A percentile compares a stretch with the other conserved stretches of the same genome.
phyloP scores from a whole-genome alignment of 2,797 vertebrate genomes.

The Sebastes ruberrimus region DNA sequence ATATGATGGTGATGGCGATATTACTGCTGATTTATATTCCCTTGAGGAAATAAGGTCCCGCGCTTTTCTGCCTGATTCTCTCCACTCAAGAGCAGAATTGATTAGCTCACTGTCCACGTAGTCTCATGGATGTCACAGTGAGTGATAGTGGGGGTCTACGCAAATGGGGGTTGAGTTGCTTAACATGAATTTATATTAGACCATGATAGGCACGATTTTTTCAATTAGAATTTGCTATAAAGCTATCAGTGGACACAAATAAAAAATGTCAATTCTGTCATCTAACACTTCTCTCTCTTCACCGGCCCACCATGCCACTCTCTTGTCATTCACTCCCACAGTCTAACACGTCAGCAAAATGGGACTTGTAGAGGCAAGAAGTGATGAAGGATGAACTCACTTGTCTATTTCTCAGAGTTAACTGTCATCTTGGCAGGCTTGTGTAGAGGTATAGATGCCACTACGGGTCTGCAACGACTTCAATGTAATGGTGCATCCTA shows the following conservation, averaged over 20 bases:
- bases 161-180: not conserved
- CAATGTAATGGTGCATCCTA: not conserved
- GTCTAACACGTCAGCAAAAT: constrained; percentile 35
- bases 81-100: constrained; percentile 12
- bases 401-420: not conserved
- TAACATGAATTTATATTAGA: constrained; percentile 1
- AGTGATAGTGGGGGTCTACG: not conserved
- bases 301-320: not conserved
- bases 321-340: constrained; percentile 20
- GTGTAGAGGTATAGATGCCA: not conserved
- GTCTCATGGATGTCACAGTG: not conserved
- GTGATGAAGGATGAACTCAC: constrained; percentile 5
- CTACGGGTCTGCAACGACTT: not conserved
- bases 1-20: constrained; percentile 1
- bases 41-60: constrained; percentile 25
- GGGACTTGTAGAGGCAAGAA: not conserved
- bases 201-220: constrained; percentile 24
- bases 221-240: not conserved
- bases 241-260: constrained; percentile 7
- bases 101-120: constrained; percentile 24
- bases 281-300: not conserved
- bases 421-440: not conserved
- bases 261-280: constrained; percentile 9
- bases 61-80: constrained; percentile 4
- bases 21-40: constrained; percentile 23